phyloP scores from a whole-genome alignment of 2,797 vertebrate genomes.

The Oryzias dopingdopingensis region DNA sequence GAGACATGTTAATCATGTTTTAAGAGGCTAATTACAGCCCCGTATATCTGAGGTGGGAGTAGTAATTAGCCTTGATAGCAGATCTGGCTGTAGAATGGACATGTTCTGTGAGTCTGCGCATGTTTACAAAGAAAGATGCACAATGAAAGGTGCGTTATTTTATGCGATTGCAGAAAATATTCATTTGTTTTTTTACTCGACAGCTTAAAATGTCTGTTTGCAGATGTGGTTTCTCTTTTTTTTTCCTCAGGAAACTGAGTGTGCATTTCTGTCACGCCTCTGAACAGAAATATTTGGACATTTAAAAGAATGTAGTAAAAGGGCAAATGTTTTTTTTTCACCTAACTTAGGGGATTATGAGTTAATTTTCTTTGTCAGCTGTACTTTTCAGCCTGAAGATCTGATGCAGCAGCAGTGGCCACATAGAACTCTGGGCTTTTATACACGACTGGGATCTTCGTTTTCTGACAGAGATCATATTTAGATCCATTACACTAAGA shows the following conservation, averaged over 20 bases:
- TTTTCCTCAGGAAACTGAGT: too few relatives aligned
- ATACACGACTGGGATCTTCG: conserved; percentile 71
- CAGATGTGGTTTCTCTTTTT: not conserved
- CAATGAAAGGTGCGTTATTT: conserved; percentile 12
- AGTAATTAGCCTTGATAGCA: conserved; percentile 95
- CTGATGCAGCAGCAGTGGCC: conserved; percentile 63
- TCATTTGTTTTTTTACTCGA: not conserved
- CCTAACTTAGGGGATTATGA: conserved; percentile 39
- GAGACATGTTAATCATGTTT: conserved; percentile 99
- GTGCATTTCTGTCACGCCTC: not conserved
- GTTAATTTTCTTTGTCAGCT: conserved; percentile 54
- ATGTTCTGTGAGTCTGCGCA: conserved; percentile 53
- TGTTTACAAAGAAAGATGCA: not conserved
- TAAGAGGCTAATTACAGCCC: conserved; percentile 98
- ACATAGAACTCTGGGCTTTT: conserved; percentile 61
- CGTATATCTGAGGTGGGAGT: conserved; percentile 96
- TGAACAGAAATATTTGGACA: too few relatives aligned
- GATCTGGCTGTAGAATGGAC: conserved; percentile 80
- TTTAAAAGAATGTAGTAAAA: too few relatives aligned
- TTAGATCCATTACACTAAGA: conserved; percentile 80
- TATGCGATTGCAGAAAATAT: conserved; percentile 9
- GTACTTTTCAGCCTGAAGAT: conserved; percentile 61
- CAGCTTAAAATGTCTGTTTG: too few relatives aligned
- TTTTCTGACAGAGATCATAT: conserved; percentile 80
- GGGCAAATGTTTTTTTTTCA: too few relatives aligned